phyloP scores from a whole-genome alignment of 2,113 vertebrate genomes.

The Saccopteryx leptura region DNA sequence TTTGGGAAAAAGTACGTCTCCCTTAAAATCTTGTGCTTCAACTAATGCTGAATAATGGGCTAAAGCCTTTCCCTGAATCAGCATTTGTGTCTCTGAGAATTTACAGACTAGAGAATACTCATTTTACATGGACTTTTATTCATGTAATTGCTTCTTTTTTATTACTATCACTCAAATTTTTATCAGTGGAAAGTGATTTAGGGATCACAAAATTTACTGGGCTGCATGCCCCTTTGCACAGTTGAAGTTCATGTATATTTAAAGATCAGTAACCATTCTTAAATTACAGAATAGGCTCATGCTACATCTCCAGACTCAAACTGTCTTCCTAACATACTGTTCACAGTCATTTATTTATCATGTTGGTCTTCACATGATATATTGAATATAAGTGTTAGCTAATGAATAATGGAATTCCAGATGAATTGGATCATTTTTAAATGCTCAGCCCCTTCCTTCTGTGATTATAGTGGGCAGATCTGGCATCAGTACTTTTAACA shows the following conservation, averaged over 20 bases:
- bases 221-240: fast-evolving
- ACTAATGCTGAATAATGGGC: not conserved
- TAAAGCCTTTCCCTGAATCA: slow-evolving; percentile 29
- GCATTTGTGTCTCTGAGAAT: not conserved
- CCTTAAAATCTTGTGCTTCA: not conserved
- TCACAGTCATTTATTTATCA: slow-evolving; percentile 27
- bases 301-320: not conserved
- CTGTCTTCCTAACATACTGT: not conserved
- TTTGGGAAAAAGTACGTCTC: not conserved
- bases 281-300: not conserved
- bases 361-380: not conserved
- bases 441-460: not conserved
- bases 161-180: not conserved
- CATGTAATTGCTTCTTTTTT: not conserved
- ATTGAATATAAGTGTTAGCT: not conserved
- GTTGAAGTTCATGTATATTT: not conserved
- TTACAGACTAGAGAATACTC: not conserved
- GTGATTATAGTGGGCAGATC: not conserved
- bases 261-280: not conserved
- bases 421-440: slow-evolving; percentile 1
- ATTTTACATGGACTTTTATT: slow-evolving; percentile 8
- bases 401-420: not conserved
- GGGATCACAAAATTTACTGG: not conserved
- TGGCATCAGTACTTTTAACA: not conserved
- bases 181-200: not conserved